Conservation (phyloP, 1,140 invertebrate genomes). For the Eulimnadia texana region DNA sequence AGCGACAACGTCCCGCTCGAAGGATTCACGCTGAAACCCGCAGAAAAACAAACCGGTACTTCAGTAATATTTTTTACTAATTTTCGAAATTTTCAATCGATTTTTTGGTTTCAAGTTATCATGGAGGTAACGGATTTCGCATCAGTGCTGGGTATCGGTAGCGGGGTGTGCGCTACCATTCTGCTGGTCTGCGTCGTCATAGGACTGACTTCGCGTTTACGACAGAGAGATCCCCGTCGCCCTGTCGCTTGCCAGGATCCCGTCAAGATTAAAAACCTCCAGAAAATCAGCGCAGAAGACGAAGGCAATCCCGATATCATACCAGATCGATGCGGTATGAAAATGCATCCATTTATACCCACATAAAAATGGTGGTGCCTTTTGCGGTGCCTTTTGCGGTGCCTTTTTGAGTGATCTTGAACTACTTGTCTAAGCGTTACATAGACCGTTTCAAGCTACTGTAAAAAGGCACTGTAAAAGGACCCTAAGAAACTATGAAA, state of each 20-base stretch:
- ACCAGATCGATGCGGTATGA: background rate
- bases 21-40: conserved; percentile 51
- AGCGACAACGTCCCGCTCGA: conserved; percentile 42
- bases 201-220: conserved; percentile 6
- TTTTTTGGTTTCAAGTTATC: conserved; percentile 3
- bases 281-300: background rate
- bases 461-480: no score
- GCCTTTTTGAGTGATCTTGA: background rate
- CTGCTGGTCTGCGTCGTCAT: conserved; percentile 9
- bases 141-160: conserved; percentile 13
- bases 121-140: conserved; percentile 13
- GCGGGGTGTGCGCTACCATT: conserved; percentile 8
- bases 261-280: background rate
- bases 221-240: background rate
- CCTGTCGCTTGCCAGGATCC: background rate
- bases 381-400: no score
- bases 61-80: background rate
- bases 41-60: conserved; percentile 62
- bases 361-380: background rate
- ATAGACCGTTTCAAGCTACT: no score
- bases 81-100: background rate
- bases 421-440: background rate
- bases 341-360: background rate
- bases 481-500: no score
- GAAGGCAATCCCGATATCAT: conserved; percentile 4